phyloP scores from a whole-genome alignment of 2,888 invertebrate species.

The Temnothorax rugatulus region DNA sequence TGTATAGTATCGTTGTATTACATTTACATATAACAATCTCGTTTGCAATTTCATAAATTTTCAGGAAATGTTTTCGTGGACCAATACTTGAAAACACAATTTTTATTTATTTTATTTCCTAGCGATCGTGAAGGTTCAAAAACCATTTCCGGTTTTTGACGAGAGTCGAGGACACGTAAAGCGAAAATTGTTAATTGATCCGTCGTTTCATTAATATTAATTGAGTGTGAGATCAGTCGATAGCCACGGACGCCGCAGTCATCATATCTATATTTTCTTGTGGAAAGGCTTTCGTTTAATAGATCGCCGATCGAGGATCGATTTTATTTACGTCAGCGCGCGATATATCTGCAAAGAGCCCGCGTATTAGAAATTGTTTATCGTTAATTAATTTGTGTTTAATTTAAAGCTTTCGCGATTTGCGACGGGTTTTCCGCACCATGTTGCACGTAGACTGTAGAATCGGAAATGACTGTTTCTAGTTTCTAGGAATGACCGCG shows the following conservation, averaged over 20 bases:
- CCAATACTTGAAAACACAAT: not conserved
- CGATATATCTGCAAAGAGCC: too few relatives aligned
- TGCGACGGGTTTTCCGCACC: not conserved
- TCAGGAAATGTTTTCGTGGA: not conserved
- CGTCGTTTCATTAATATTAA: not conserved
- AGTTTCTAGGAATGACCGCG: not conserved
- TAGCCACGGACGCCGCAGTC: not conserved
- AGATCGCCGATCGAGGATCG: not conserved
- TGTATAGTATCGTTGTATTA: too few relatives aligned
- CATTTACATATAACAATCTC: too few relatives aligned
- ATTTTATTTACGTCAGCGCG: not conserved
- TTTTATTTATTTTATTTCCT: not conserved
- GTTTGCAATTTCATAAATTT: not conserved
- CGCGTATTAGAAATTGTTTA: not conserved
- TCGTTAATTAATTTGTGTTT: not conserved
- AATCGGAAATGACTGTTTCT: not conserved
- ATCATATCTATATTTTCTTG: conserved; percentile 21
- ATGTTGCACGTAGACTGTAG: not conserved
- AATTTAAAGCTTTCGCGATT: not conserved
- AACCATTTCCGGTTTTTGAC: conserved; percentile 22
- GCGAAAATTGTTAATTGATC: conserved; percentile 33
- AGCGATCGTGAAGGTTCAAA: not conserved
- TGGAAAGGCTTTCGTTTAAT: conserved; percentile 29
- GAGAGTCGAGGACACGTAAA: not conserved
- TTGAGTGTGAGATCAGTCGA: not conserved